Base-by-base conservation (phyloP, 2,888 invertebrate species). In the Callyntrura guangdongensis region DNA sequence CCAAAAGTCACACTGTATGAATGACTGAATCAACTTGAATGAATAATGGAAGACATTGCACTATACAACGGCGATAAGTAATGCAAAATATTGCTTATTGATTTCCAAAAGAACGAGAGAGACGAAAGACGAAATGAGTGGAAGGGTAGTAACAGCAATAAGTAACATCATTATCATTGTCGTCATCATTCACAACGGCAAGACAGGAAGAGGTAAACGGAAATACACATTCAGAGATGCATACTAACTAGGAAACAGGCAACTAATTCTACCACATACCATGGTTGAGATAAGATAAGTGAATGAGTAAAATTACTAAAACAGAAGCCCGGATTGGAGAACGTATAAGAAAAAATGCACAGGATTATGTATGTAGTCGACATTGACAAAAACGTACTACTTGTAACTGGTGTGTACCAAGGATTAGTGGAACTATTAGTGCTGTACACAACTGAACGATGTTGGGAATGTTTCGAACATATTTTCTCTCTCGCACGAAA, bases 31-130 rank as follows among this genome's bases (percentile, higher is more conserved):
- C 53, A 89, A 74, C 20, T 49, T 72, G 84, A 77, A 84, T 89
- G 89, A 83, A 83, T 83, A 83, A 59, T 83, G 64, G 47, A 59
- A 83, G 61, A 82, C 84, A 83, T 59, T 89, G 89, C 89, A 83
- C 74, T 89, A 14, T n/a, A n/a, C n/a, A n/a, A n/a, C 59, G 45
- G 22, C 17, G 56, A 86, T 69, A 17, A 25, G 17, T 36, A 87
- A 81, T 81, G 81, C 86, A 86, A 86, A 84, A 61, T 25, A 12
- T 61, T 74, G 49, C 22, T 36, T 79, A 86, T 86, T 79, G 86
- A 86, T 86, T 86, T 64, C 2, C 56, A 17, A 77, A 6, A 82
- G 36, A 36, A 45, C 17, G 36, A 5, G 45, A 82, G 45, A 82
- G 20, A 49, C 61, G 20, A 67, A 85, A 53, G 69, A n/a, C 22